Base-by-base conservation (phyloP, 2,797 vertebrate genomes). In the Pangasius djambal region DNA sequence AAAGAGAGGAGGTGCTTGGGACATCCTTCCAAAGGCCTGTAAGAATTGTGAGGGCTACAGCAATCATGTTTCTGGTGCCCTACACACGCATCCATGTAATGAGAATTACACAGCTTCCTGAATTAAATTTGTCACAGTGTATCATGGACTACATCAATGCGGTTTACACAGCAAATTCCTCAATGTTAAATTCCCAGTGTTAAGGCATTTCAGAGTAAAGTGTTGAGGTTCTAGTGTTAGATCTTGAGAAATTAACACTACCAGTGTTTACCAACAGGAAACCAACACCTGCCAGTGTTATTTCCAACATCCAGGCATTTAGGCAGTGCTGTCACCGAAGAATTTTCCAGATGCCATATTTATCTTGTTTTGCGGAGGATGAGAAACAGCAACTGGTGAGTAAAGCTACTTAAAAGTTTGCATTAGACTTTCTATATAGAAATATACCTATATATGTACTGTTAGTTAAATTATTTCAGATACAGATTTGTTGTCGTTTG, bases 31-130 rank as follows among this genome's bases (percentile, higher is more conserved):
- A 96, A 16, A 95, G 95, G 85, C 96, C 98, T 3, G 95, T 97
- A 0, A 88, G 83, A 5, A 89, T 98, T 0, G 93, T 95, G 0
- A 67, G 93, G 34, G 92, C 95, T 48, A 94, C 95, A 0, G 89
- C 97, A 15, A 93, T 83, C 0, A 95, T 96, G 92, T 98, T 99
- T 92, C 94, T 96, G 0, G 3, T 97, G 61, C 94, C 98, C 34
- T 98, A 98, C n/a, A 96, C 96, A 0, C 98, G 98, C 0, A 98
- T 98, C 86, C 98, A 99, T 6, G 2, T 99, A 12, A 95, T 99
- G 96, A 95, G 98, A 91, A 99, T 44, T 44, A 44, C 40, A 44
- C 92, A 75, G 0, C 87, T 95, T 1, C 0, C 40, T 0, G 88
- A 69, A 88, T 5, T 91, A 67, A 8, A 6, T 0, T 0, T 92